These are phyloP conservation scores for Solenodon paradoxus DNA, from an alignment of 2,113 vertebrate genomes.

Conservation along the genomic window DNA sequence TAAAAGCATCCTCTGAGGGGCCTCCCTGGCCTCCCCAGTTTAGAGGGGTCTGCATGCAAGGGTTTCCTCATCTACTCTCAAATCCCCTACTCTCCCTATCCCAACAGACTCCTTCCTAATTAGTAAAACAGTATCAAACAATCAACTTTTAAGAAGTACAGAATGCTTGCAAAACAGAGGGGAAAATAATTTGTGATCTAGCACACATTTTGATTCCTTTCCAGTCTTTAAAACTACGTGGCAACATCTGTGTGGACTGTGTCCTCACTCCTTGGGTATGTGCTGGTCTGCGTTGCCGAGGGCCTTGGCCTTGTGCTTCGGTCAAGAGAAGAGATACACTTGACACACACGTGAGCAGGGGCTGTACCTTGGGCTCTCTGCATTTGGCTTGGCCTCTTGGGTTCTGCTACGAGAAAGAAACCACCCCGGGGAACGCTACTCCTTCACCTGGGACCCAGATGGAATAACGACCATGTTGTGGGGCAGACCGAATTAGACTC, in stretches of 20 bases:
- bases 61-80: not conserved
- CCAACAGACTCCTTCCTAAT: not conserved
- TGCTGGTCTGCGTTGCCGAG: rapidly evolving
- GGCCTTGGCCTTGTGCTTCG: not conserved
- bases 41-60: not conserved
- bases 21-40: not conserved
- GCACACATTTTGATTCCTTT: not conserved
- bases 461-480: not conserved
- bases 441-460: not conserved
- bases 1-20: not conserved
- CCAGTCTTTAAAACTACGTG: not conserved
- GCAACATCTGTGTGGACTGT: not conserved
- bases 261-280: not conserved
- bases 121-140: not conserved
- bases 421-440: not conserved
- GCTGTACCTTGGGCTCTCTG: not conserved
- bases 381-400: not conserved
- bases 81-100: too few species aligned
- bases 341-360: not conserved
- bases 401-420: not conserved
- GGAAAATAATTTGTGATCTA: not conserved
- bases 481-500: not conserved
- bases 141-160: not conserved
- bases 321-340: not conserved
- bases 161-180: not conserved